These are phyloP conservation scores for Atethmia centrago DNA, from an alignment of 2,888 invertebrate genomes.

Conservation along the genomic window DNA sequence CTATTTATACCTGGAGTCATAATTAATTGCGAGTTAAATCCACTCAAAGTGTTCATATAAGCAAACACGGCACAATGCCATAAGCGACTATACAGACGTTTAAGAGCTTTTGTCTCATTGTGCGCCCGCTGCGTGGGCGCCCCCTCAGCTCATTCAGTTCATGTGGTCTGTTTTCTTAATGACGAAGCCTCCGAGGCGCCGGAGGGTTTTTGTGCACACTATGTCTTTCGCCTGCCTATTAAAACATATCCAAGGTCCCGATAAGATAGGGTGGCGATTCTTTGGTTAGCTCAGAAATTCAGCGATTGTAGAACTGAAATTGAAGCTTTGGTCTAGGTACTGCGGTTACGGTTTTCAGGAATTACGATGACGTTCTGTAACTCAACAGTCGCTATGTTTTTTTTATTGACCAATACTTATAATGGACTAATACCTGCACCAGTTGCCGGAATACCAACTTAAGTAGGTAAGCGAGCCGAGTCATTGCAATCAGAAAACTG, in stretches of 20 bases:
- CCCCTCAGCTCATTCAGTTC: constrained; percentile 85
- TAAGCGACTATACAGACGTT: constrained; percentile 74
- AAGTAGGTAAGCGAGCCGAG: not conserved
- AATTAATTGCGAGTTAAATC: constrained; percentile 65
- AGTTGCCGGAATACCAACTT: not conserved
- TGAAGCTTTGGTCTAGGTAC: not conserved
- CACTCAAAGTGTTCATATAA: constrained; percentile 59
- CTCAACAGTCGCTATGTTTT: not conserved
- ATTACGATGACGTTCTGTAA: not conserved
- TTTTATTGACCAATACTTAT: not conserved
- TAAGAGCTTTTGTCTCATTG: constrained; percentile 84
- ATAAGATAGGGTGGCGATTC: constrained; percentile 39
- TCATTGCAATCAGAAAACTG: not conserved
- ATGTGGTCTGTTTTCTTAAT: constrained; percentile 83
- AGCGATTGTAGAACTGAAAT: not conserved
- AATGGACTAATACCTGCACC: not conserved
- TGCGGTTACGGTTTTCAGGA: not conserved
- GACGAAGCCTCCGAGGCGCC: constrained; percentile 79
- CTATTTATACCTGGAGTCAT: constrained; percentile 41
- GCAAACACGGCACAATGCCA: constrained; percentile 68
- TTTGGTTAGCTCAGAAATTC: not conserved
- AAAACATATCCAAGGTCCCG: constrained; percentile 56
- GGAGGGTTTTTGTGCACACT: constrained; percentile 72
- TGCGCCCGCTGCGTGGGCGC: constrained; percentile 82
- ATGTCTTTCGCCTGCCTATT: constrained; percentile 65